Percentiles rank a stretch among this genome's conserved stretches.
phyloP scores from a whole-genome alignment of 2,797 vertebrate species.

The Ispidina picta region DNA sequence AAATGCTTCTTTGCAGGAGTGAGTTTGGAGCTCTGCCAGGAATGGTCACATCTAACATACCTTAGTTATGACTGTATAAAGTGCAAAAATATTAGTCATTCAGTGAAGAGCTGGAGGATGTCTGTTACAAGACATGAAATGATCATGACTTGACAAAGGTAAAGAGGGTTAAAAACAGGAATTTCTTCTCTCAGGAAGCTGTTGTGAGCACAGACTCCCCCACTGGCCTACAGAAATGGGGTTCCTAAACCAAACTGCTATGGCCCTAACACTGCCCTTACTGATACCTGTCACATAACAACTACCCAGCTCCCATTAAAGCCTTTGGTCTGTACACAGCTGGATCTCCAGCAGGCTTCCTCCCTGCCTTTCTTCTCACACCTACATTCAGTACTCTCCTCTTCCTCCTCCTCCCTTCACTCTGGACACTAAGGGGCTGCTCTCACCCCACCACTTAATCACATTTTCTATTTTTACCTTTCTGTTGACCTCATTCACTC shows the following conservation, averaged over 20 bases:
- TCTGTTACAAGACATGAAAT: neutral
- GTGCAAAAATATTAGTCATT: slow-evolving; percentile 20
- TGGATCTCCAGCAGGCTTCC: neutral
- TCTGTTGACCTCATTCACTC: neutral
- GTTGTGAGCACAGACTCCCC: neutral
- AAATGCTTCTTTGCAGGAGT: neutral
- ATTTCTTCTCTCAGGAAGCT: neutral
- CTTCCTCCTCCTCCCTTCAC: neutral
- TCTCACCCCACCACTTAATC: neutral
- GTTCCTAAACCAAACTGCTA: no score
- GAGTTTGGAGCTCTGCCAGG: slow-evolving; percentile 28
- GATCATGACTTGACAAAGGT: neutral
- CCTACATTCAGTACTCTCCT: neutral
- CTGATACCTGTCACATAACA: neutral
- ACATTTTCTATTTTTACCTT: neutral
- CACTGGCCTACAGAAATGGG: neutral
- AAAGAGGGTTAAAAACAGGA: neutral
- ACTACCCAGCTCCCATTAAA: neutral
- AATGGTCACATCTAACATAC: slow-evolving; percentile 1
- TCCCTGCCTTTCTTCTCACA: neutral
- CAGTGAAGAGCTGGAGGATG: slow-evolving; percentile 19
- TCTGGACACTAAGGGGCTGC: neutral
- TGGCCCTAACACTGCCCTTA: neutral
- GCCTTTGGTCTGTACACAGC: neutral
- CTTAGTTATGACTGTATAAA: slow-evolving; percentile 16